These are phyloP conservation scores for Monomorium pharaonis DNA, from an alignment of 1,140 invertebrate genomes.

Conservation along the genomic window DNA sequence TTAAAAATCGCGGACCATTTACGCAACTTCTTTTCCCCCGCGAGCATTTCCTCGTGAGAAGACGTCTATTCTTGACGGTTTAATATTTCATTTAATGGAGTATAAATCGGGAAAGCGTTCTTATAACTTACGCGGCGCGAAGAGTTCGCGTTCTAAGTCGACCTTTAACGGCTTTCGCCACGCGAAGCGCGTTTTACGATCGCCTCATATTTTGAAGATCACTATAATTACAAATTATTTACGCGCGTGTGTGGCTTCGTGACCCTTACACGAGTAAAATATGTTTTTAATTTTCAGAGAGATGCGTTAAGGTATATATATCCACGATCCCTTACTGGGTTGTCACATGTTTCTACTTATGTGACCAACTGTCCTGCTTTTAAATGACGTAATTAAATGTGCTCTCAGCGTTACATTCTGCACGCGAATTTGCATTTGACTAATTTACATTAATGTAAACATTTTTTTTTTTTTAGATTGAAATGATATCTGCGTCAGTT, in stretches of 20 bases:
- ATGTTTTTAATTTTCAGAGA: constrained; percentile 22
- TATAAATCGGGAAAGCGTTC: constrained; percentile 48
- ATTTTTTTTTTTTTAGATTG: background rate
- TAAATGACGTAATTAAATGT: background rate
- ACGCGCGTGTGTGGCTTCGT: constrained; percentile 27
- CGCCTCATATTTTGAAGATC: constrained; percentile 41
- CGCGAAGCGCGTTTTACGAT: constrained; percentile 43
- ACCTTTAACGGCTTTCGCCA: constrained; percentile 57
- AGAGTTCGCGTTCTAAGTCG: constrained; percentile 33
- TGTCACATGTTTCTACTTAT: constrained; percentile 4
- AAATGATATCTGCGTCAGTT: background rate
- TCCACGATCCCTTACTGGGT: background rate
- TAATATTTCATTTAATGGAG: constrained; percentile 43
- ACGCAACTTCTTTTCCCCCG: background rate
- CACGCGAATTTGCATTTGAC: background rate
- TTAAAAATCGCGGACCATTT: background rate
- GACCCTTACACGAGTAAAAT: constrained; percentile 32
- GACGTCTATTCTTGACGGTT: constrained; percentile 1
- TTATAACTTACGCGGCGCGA: constrained; percentile 4
- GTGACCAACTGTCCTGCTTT: background rate
- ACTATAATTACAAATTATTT: constrained; percentile 57
- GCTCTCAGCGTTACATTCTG: background rate
- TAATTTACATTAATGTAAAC: background rate
- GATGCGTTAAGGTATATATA: background rate
- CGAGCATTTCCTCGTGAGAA: constrained; percentile 12